These are phyloP conservation scores for Mionectes macconnelli DNA, from an alignment of 2,113 vertebrate species.

Conservation along the genomic window DNA sequence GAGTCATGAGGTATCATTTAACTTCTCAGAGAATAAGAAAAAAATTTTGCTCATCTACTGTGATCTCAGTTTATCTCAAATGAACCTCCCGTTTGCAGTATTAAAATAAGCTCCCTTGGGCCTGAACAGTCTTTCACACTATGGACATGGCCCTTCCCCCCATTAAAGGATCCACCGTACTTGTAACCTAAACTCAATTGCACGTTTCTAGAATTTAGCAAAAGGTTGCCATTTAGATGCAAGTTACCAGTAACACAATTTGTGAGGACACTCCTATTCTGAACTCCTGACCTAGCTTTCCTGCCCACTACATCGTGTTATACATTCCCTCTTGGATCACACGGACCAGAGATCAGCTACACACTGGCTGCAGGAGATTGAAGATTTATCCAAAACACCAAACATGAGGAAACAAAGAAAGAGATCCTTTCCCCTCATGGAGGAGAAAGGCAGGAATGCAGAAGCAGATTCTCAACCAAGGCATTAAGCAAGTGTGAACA, in stretches of 20 bases:
- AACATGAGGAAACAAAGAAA: background rate
- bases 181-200: background rate
- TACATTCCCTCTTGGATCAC: background rate
- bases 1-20: background rate
- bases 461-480: background rate
- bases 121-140: background rate
- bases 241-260: background rate
- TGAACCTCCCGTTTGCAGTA: background rate
- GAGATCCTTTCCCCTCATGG: background rate
- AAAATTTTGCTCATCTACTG: background rate
- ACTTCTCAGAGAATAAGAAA: background rate
- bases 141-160: background rate
- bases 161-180: background rate
- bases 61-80: background rate
- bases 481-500: background rate
- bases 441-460: background rate
- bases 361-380: background rate
- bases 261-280: background rate
- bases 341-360: background rate
- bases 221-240: background rate
- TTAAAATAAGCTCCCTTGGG: background rate
- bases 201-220: background rate
- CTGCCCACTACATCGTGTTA: accelerated
- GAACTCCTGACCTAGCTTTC: background rate
- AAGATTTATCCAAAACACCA: background rate